Conservation (phyloP, 1,140 invertebrate species). For the Drosophila saltans region DNA sequence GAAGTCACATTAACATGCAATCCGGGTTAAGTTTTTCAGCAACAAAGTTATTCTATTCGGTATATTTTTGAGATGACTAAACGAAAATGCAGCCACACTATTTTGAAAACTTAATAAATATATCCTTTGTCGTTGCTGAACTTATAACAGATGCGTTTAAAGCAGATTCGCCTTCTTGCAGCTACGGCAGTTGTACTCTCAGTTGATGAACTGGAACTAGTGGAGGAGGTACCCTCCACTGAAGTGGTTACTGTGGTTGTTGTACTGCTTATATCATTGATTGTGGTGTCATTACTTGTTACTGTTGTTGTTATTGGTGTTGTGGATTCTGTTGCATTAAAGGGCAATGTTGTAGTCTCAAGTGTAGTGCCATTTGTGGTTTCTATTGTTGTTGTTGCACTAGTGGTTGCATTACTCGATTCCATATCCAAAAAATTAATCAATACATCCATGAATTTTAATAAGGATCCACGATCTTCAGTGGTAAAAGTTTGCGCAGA, state of each 20-base stretch:
- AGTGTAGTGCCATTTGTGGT: conserved; percentile 4
- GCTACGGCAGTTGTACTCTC: conserved; percentile 2
- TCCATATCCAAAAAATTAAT: conserved; percentile 61
- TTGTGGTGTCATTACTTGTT: neutral
- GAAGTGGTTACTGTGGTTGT: neutral
- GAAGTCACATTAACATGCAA: too few relatives aligned
- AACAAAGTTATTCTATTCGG: neutral
- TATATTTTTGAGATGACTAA: neutral
- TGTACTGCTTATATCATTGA: neutral
- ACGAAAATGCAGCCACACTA: neutral
- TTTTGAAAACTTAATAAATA: conserved; percentile 23
- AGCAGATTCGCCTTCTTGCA: conserved; percentile 48
- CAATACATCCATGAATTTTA: conserved; percentile 60
- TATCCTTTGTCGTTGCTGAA: conserved; percentile 59
- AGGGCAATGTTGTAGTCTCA: conserved; percentile 32
- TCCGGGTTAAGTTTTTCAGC: too few relatives aligned
- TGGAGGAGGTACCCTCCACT: neutral
- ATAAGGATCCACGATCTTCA: conserved; percentile 56
- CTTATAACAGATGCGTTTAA: conserved; percentile 64
- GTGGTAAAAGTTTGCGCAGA: conserved; percentile 48
- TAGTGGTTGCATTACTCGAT: conserved; percentile 28
- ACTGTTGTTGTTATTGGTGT: neutral
- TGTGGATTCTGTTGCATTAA: conserved; percentile 8
- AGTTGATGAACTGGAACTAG: conserved; percentile 3
- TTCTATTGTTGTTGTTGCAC: conserved; percentile 17